Evolutionary conservation across 2,113 vertebrate species (phyloP).

Genomic region (Hypomesus transpacificus): DNA sequence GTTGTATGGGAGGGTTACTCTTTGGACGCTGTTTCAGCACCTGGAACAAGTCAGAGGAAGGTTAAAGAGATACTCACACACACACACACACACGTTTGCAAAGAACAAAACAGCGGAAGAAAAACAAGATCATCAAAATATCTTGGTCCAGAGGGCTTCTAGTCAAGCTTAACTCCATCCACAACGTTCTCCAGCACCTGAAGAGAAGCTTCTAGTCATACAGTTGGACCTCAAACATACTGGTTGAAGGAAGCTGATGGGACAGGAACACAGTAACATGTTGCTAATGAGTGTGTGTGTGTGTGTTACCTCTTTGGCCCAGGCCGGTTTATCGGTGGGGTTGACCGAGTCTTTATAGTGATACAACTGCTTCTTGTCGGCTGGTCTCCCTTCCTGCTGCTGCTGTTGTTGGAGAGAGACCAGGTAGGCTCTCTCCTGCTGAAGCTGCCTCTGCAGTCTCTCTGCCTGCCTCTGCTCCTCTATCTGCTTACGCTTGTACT

Average conservation of each 20-base stretch:
- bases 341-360: conserved; percentile 90
- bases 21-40: conserved; percentile 58
- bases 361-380: conserved; percentile 90
- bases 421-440: conserved; percentile 89
- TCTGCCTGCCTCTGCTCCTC: conserved; percentile 96
- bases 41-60: conserved; percentile 71
- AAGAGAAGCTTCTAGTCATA: neutral
- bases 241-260: neutral
- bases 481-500: conserved; percentile 94
- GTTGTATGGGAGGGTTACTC: conserved; percentile 64
- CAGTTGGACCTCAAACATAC: neutral
- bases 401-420: conserved; percentile 81
- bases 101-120: neutral
- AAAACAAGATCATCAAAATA: neutral
- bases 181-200: neutral
- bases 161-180: neutral
- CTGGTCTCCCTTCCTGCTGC: conserved; percentile 80
- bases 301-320: conserved; percentile 88
- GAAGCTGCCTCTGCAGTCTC: conserved; percentile 87
- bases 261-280: neutral
- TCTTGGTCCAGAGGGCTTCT: neutral
- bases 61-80: conserved; percentile 33
- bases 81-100: conserved; percentile 1
- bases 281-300: neutral
- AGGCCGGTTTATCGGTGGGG: conserved; percentile 89